These are phyloP conservation scores for Vidua chalybeata DNA, from an alignment of 2,113 vertebrate species.

Conservation along the genomic window DNA sequence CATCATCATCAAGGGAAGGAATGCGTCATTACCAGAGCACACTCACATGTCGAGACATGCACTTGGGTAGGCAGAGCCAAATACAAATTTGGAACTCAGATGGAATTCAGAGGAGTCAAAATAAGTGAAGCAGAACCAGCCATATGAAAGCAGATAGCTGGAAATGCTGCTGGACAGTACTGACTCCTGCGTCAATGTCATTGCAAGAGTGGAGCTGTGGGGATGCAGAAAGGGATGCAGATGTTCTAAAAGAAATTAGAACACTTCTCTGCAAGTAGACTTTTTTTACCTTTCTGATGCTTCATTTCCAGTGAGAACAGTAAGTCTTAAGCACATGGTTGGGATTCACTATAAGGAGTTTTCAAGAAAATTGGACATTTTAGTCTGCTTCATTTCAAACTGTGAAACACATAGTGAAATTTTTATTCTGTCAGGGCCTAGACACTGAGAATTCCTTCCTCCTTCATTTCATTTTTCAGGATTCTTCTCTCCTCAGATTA, in stretches of 20 bases:
- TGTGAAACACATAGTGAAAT: neutral
- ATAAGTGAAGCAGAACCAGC: constrained; percentile 44
- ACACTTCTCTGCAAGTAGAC: neutral
- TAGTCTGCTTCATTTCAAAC: neutral
- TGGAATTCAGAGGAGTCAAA: constrained; percentile 43
- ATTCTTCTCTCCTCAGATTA: neutral
- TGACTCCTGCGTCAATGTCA: constrained; percentile 16
- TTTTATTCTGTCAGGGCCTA: neutral
- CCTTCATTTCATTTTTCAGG: neutral
- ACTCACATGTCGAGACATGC: constrained; percentile 7
- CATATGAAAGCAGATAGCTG: constrained; percentile 25
- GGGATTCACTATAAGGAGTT: neutral
- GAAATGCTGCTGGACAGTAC: constrained; percentile 47
- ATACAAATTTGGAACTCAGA: constrained; percentile 44
- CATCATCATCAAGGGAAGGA: neutral
- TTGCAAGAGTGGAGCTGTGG: neutral
- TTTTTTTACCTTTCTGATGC: neutral
- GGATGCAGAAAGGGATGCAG: neutral
- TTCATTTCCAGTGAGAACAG: neutral
- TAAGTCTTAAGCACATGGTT: neutral
- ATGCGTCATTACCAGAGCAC: neutral
- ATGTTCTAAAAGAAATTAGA: neutral
- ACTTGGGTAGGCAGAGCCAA: neutral
- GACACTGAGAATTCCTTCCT: neutral
- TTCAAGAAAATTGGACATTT: neutral